Evolutionary conservation across 2,888 invertebrate genomes (phyloP).

Genomic region (Acanthoscelides obtectus): DNA sequence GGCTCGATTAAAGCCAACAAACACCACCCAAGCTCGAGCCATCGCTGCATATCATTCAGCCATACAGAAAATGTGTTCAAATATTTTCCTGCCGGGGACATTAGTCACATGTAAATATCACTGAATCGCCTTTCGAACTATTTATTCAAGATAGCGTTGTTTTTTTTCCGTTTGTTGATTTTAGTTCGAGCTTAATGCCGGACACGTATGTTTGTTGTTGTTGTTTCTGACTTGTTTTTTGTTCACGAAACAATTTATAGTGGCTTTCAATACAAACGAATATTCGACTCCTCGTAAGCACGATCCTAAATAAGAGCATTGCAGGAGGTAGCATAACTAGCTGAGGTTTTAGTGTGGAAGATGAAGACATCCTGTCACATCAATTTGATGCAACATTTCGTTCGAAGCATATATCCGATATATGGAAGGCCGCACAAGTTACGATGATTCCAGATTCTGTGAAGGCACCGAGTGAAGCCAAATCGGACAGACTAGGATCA

Average conservation of each 20-base stretch:
- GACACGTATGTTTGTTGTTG: background rate
- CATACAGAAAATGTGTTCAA: constrained; percentile 11
- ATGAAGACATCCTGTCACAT: no score
- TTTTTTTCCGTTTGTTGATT: background rate
- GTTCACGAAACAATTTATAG: background rate
- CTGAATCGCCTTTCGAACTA: constrained; percentile 8
- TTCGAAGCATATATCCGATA: no score
- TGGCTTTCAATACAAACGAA: background rate
- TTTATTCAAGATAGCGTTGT: constrained; percentile 4
- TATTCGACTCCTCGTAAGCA: background rate
- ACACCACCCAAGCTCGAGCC: constrained; percentile 5
- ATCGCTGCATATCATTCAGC: constrained; percentile 4
- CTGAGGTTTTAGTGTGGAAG: no score
- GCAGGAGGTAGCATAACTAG: no score
- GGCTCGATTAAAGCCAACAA: constrained; percentile 7
- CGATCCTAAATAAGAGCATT: background rate
- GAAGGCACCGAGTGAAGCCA: no score
- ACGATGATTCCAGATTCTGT: no score
- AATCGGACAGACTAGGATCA: no score
- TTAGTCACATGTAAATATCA: constrained; percentile 8
- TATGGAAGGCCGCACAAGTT: no score
- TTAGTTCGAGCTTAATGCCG: background rate
- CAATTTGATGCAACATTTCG: no score
- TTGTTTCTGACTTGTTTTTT: background rate
- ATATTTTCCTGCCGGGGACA: constrained; percentile 11